A percentile compares a stretch with the other conserved stretches of the same genome.
Conservation (phyloP, 2,888 invertebrate genomes). For the Volucella inflata region DNA sequence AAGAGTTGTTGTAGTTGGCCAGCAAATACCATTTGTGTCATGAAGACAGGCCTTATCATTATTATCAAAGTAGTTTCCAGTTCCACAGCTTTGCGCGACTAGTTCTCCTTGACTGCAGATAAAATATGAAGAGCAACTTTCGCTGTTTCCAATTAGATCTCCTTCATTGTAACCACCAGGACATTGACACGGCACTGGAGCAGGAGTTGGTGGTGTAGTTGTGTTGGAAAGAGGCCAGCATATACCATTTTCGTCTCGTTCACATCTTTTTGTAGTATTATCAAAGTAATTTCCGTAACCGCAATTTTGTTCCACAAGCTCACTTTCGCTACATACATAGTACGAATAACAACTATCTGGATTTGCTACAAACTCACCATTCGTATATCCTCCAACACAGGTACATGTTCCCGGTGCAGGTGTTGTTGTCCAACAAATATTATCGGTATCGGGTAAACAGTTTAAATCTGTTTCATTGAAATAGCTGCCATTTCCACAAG, state of each 20-base stretch:
- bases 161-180: slow-evolving; percentile 70
- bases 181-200: slow-evolving; percentile 15
- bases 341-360: slow-evolving; percentile 69
- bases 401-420: slow-evolving; percentile 13
- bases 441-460: slow-evolving; percentile 27
- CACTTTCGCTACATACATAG: slow-evolving; percentile 76
- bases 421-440: slow-evolving; percentile 25
- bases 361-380: slow-evolving; percentile 65
- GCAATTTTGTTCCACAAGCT: slow-evolving; percentile 72
- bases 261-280: slow-evolving; percentile 14
- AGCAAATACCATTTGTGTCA: slow-evolving; percentile 53
- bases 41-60: slow-evolving; percentile 11
- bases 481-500: slow-evolving; percentile 77
- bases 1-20: slow-evolving; percentile 1
- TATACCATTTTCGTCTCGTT: slow-evolving; percentile 39
- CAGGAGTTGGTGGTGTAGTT: not conserved
- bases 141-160: slow-evolving; percentile 39
- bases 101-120: slow-evolving; percentile 76
- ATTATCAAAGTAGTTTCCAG: slow-evolving; percentile 74
- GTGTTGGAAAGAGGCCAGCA: slow-evolving; percentile 2
- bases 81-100: slow-evolving; percentile 60
- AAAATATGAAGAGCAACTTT: slow-evolving; percentile 76
- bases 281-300: slow-evolving; percentile 67
- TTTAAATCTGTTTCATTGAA: slow-evolving; percentile 63
- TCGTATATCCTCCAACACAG: slow-evolving; percentile 28